These are phyloP conservation scores for Plestiodon gilberti DNA, from an alignment of 2,113 vertebrate species.

Conservation along the genomic window DNA sequence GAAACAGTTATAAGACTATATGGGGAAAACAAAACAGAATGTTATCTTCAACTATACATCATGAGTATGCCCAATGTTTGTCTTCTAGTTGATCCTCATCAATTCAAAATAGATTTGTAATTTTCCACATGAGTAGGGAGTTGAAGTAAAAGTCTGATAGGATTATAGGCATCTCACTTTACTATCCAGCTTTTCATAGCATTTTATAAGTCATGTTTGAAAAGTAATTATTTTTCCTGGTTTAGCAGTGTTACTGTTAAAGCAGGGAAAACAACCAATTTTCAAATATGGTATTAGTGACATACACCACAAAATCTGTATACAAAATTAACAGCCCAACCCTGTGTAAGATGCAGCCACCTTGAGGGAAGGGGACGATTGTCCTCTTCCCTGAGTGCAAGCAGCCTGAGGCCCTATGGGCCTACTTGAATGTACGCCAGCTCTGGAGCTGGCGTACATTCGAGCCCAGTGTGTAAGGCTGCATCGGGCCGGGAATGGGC, in stretches of 20 bases:
- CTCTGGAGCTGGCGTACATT: too few species aligned
- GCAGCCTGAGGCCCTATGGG: too few species aligned
- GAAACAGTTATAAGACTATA: not conserved
- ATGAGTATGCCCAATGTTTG: not conserved
- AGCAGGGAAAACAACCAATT: too few species aligned
- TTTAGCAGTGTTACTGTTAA: not conserved
- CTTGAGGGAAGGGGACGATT: too few species aligned
- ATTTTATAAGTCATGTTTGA: not conserved
- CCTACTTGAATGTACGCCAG: too few species aligned
- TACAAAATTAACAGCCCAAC: too few species aligned
- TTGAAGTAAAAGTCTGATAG: not conserved
- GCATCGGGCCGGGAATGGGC: too few species aligned
- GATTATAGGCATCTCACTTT: not conserved
- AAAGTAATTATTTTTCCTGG: not conserved
- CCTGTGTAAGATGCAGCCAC: too few species aligned
- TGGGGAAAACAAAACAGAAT: not conserved
- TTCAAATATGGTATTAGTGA: too few species aligned
- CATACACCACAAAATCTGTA: too few species aligned
- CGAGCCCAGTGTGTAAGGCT: too few species aligned
- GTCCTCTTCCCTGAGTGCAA: too few species aligned
- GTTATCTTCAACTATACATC: not conserved
- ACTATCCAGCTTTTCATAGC: not conserved
- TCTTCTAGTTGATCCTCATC: not conserved
- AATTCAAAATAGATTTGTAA: not conserved
- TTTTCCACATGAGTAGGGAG: not conserved